Conservation (phyloP, 1,140 invertebrate genomes). For the Pogonognathellus flavescens region DNA sequence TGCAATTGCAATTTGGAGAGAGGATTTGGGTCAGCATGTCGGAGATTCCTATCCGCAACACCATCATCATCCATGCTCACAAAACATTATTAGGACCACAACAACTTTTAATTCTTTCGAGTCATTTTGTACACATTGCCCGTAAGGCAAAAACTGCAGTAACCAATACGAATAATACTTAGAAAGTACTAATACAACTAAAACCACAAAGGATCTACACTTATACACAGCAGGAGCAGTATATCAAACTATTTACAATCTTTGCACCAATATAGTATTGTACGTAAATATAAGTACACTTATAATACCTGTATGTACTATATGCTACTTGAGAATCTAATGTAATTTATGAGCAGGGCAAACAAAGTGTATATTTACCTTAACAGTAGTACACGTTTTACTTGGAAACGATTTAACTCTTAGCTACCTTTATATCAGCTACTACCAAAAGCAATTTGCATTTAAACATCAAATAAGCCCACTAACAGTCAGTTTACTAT, state of each 20-base stretch:
- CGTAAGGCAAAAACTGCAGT: not conserved
- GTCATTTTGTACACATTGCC: not conserved
- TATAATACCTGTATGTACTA: too few relatives aligned
- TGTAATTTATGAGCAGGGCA: not conserved
- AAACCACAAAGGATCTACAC: not conserved
- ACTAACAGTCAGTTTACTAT: too few relatives aligned
- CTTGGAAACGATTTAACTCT: not conserved
- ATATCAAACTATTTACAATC: not conserved
- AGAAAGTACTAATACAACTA: not conserved
- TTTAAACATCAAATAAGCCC: not conserved
- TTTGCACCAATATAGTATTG: not conserved
- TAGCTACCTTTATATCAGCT: not conserved
- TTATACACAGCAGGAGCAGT: not conserved
- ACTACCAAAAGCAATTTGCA: not conserved
- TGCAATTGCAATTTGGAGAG: conserved; percentile 17
- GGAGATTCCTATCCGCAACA: conserved; percentile 18
- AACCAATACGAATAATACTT: not conserved
- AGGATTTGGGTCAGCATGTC: conserved; percentile 38
- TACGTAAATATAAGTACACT: too few relatives aligned
- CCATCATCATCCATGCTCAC: not conserved
- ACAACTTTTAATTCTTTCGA: conserved; percentile 15
- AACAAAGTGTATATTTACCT: not conserved
- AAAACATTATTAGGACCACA: not conserved
- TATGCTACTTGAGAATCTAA: too few relatives aligned
- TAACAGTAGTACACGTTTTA: not conserved